Percentiles rank a stretch among this genome's conserved stretches.
Evolutionary conservation across 2,888 invertebrate genomes (phyloP).

Genomic region (Busseola fusca): DNA sequence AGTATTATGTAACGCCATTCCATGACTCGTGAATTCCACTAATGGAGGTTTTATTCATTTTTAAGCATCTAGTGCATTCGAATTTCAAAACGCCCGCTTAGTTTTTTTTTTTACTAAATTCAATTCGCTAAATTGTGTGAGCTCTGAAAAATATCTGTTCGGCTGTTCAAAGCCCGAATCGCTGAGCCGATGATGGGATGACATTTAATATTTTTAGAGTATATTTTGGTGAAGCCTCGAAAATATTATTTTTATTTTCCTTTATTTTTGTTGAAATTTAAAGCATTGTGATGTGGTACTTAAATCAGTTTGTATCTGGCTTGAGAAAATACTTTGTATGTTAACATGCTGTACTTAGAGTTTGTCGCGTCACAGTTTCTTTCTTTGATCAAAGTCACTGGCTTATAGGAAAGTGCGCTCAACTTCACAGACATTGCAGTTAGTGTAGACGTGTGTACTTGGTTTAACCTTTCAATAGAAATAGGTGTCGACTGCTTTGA

Average conservation of each 20-base stretch:
- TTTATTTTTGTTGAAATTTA: background rate
- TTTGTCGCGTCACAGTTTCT: background rate
- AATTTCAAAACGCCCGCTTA: background rate
- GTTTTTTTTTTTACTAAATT: background rate
- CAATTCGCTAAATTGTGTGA: background rate
- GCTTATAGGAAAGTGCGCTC: slow-evolving; percentile 18
- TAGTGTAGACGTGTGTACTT: background rate
- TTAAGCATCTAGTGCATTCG: slow-evolving; percentile 24
- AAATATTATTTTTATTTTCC: background rate
- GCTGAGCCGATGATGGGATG: background rate
- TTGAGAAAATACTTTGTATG: background rate
- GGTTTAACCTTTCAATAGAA: background rate
- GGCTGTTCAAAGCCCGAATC: background rate
- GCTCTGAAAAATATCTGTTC: background rate
- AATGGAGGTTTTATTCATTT: slow-evolving; percentile 44
- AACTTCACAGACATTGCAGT: slow-evolving; percentile 16
- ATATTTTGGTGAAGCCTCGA: slow-evolving; percentile 4
- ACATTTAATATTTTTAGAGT: slow-evolving; percentile 10
- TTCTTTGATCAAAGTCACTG: slow-evolving; percentile 19
- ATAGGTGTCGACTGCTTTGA: background rate
- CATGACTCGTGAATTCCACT: slow-evolving; percentile 38
- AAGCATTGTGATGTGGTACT: background rate
- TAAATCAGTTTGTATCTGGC: slow-evolving; percentile 13
- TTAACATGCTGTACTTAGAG: slow-evolving; percentile 1
- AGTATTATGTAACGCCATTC: slow-evolving; percentile 45